Percentiles rank a stretch among this genome's conserved stretches.
These are phyloP conservation scores for Steinernema feltiae DNA, from an alignment of 1,140 invertebrate species.

Conservation along the genomic window DNA sequence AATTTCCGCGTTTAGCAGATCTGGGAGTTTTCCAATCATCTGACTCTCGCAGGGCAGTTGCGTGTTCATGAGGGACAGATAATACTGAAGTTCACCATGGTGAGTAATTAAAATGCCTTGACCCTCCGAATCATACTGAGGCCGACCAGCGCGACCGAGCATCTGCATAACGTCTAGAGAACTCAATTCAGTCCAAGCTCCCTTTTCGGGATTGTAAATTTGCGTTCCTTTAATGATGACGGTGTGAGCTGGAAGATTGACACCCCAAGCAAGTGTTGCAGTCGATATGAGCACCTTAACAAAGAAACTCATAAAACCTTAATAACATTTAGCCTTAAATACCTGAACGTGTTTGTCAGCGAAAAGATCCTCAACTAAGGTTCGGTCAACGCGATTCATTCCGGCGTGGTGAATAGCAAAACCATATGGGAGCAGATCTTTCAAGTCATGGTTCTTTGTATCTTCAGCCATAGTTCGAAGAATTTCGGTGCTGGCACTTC, in stretches of 20 bases:
- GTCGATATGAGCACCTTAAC: slow-evolving; percentile 84
- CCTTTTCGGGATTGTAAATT: slow-evolving; percentile 96
- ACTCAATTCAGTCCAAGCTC: slow-evolving; percentile 92
- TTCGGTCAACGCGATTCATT: slow-evolving; percentile 93
- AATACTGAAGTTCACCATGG: slow-evolving; percentile 94
- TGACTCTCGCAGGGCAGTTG: slow-evolving; percentile 65
- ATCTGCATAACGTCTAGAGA: slow-evolving; percentile 79
- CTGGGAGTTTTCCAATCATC: slow-evolving; percentile 70
- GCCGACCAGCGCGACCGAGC: slow-evolving; percentile 89
- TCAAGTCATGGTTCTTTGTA: slow-evolving; percentile 78
- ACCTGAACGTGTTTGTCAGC: slow-evolving; percentile 89
- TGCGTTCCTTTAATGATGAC: slow-evolving; percentile 98
- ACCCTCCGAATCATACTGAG: slow-evolving; percentile 95
- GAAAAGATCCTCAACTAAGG: slow-evolving; percentile 96
- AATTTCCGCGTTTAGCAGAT: slow-evolving; percentile 95
- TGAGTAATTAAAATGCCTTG: slow-evolving; percentile 98
- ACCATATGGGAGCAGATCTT: slow-evolving; percentile 92
- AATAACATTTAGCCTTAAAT: slow-evolving; percentile 18
- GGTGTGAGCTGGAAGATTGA: slow-evolving; percentile 96
- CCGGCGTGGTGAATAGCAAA: slow-evolving; percentile 99
- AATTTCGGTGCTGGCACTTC: slow-evolving; percentile 93
- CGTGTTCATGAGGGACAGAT: slow-evolving; percentile 86
- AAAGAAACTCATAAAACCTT: background rate
- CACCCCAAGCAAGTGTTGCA: slow-evolving; percentile 97
- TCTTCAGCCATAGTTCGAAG: slow-evolving; percentile 90